Evolutionary conservation across 2,797 vertebrate species (phyloP).

Genomic region (Podargus strigoides): DNA sequence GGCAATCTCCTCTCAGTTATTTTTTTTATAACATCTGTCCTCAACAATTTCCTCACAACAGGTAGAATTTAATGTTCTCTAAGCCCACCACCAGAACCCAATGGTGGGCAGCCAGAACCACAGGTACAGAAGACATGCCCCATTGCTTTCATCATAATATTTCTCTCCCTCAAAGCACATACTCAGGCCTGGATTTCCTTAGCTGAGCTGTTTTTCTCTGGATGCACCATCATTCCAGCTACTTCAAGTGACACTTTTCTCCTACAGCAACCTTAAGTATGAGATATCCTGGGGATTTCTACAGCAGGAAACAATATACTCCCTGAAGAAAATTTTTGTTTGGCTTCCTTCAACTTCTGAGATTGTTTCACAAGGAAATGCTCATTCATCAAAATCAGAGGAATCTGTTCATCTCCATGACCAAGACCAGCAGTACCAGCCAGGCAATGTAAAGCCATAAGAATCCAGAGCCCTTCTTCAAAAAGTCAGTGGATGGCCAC

Average conservation of each 20-base stretch:
- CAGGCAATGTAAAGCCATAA: neutral
- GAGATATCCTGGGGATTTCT: neutral
- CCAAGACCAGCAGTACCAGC: neutral
- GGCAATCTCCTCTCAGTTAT: neutral
- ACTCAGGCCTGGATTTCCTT: neutral
- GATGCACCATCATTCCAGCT: neutral
- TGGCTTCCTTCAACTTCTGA: neutral
- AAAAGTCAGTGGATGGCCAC: neutral
- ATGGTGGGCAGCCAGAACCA: neutral
- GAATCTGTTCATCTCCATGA: neutral
- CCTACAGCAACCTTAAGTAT: neutral
- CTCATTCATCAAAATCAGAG: neutral
- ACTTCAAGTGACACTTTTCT: neutral
- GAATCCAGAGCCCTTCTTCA: neutral
- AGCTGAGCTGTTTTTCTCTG: neutral
- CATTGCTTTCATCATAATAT: neutral
- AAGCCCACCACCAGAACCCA: neutral
- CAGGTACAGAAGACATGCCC: neutral
- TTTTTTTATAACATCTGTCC: neutral
- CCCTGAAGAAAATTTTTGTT: neutral
- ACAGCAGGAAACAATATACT: rapidly evolving
- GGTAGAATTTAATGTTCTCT: neutral
- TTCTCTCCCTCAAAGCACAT: neutral
- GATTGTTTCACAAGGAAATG: neutral
- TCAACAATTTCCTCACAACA: neutral